Conservation (phyloP, 2,113 vertebrate species). For the Leptobrachium leishanense region DNA sequence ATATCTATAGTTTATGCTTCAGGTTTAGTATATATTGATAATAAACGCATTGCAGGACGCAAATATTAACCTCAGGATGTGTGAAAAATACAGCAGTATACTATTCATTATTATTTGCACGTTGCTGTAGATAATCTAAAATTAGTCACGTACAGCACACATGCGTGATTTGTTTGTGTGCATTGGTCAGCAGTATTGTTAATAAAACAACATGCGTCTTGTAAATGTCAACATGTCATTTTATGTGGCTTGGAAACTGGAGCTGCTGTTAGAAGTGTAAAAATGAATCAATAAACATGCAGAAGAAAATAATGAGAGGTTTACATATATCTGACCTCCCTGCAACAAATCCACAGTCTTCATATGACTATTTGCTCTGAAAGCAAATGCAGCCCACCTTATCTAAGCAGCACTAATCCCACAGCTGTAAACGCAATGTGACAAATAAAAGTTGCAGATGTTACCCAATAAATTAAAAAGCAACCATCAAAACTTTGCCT, state of each 20-base stretch:
- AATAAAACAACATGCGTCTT: neutral
- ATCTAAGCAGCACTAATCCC: neutral
- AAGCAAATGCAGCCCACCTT: neutral
- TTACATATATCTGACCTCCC: neutral
- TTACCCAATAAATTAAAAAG: too few species aligned
- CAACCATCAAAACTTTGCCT: neutral
- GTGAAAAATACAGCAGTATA: too few species aligned
- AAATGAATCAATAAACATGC: slow-evolving; percentile 1
- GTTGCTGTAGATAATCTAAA: too few species aligned
- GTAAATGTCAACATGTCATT: slow-evolving; percentile 3
- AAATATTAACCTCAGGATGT: too few species aligned
- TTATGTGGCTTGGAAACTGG: neutral
- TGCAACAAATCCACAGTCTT: neutral
- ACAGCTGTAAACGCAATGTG: neutral
- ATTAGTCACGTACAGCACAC: too few species aligned
- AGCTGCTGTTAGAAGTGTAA: neutral
- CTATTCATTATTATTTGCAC: too few species aligned
- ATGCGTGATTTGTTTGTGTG: too few species aligned
- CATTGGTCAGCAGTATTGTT: neutral
- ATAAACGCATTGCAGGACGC: too few species aligned
- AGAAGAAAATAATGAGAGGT: neutral
- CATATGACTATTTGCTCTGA: neutral
- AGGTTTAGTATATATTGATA: too few species aligned
- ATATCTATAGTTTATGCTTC: too few species aligned
- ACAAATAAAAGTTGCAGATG: too few species aligned